Percentiles rank a stretch among this genome's conserved stretches.
phyloP scores from a whole-genome alignment of 53 echinoderm and acorn worm species.

The Paracentrotus lividus region DNA sequence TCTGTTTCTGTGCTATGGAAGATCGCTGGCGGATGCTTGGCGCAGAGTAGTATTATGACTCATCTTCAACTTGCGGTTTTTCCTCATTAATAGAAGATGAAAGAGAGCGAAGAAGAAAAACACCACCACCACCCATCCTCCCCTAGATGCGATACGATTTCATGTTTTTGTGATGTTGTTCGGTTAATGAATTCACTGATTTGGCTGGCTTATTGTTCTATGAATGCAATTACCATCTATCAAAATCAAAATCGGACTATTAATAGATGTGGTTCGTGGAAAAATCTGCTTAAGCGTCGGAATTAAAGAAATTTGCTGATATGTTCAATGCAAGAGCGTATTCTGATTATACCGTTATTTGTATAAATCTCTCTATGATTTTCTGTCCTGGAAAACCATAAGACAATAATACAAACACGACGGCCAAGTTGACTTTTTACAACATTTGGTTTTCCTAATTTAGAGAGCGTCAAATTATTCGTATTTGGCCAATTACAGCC shows the following conservation, averaged over 20 bases:
- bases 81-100: slow-evolving; percentile 35
- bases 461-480: neutral
- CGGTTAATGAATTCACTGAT: slow-evolving; percentile 12
- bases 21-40: neutral
- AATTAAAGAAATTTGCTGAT: neutral
- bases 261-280: neutral
- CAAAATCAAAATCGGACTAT: neutral
- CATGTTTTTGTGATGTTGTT: neutral
- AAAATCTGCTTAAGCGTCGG: neutral
- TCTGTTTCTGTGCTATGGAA: neutral
- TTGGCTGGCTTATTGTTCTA: neutral
- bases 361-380: neutral
- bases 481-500: neutral
- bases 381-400: neutral
- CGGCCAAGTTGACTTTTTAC: neutral
- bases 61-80: slow-evolving; percentile 39
- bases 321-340: neutral
- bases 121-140: slow-evolving; percentile 9
- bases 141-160: neutral
- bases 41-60: slow-evolving; percentile 21
- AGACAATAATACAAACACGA: neutral
- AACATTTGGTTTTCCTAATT: neutral
- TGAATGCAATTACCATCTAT: slow-evolving; percentile 10
- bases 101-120: slow-evolving; percentile 14
- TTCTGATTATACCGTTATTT: neutral